Percentiles rank a stretch among this genome's conserved stretches.
These are phyloP conservation scores for Archips crataeganus DNA, from an alignment of 2,888 invertebrate genomes.

Conservation along the genomic window DNA sequence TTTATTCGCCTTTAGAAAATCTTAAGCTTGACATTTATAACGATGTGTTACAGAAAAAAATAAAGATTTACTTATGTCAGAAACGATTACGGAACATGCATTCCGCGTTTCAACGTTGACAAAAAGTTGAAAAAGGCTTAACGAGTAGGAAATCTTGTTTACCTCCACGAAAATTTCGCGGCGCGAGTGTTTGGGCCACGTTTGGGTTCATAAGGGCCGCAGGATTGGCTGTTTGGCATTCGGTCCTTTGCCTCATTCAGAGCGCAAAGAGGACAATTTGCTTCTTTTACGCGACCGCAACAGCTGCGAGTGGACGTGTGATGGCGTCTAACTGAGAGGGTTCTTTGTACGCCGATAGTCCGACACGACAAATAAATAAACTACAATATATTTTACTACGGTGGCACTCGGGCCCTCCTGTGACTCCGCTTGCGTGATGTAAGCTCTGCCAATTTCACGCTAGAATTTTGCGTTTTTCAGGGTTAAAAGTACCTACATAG, in stretches of 20 bases:
- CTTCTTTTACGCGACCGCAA: slow-evolving; percentile 53
- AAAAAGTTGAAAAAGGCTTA: slow-evolving; percentile 4
- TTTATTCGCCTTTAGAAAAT: too few species aligned
- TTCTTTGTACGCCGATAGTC: slow-evolving; percentile 43
- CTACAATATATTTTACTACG: neutral
- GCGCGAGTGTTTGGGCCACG: slow-evolving; percentile 46
- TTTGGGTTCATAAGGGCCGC: slow-evolving; percentile 50
- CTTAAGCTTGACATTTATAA: too few species aligned
- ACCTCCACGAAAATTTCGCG: slow-evolving; percentile 34
- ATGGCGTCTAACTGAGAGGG: slow-evolving; percentile 45
- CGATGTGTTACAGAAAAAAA: neutral
- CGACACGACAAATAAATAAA: slow-evolving; percentile 32
- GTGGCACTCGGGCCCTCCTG: neutral
- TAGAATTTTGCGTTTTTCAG: too few species aligned
- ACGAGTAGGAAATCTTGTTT: slow-evolving; percentile 13
- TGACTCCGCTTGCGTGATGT: neutral
- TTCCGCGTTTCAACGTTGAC: neutral
- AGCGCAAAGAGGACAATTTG: slow-evolving; percentile 56
- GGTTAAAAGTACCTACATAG: too few species aligned
- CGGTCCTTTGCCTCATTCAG: slow-evolving; percentile 54
- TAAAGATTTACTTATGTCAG: neutral
- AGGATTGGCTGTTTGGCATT: slow-evolving; percentile 55
- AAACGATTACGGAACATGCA: neutral
- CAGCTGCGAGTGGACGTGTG: slow-evolving; percentile 54
- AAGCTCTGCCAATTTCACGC: neutral